A percentile compares a stretch with the other conserved stretches of the same genome.
Evolutionary conservation across 2,888 invertebrate species (phyloP).

Genomic region (Metallyticus violacea): DNA sequence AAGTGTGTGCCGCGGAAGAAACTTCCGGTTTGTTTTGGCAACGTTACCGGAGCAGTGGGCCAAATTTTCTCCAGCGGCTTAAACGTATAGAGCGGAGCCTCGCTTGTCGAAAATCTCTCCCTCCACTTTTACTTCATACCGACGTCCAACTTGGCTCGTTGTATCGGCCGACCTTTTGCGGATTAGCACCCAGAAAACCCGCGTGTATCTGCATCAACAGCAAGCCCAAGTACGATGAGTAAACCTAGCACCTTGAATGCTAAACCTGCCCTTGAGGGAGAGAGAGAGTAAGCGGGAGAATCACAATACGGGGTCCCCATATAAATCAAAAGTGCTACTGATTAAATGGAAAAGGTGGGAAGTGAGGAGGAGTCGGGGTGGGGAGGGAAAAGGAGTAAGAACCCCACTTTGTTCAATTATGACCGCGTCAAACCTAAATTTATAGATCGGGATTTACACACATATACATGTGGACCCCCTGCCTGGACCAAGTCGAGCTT

Average conservation of each 20-base stretch:
- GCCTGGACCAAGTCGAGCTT: background rate
- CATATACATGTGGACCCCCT: conserved; percentile 30
- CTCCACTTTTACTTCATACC: no score
- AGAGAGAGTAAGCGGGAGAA: background rate
- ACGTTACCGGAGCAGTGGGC: background rate
- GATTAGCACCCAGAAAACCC: background rate
- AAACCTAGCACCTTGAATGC: background rate
- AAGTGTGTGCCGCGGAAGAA: no score
- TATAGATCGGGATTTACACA: conserved; percentile 42
- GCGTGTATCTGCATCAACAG: background rate
- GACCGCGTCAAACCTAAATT: conserved; percentile 48
- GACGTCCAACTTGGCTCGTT: background rate
- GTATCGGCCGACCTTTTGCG: background rate
- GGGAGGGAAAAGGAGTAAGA: background rate
- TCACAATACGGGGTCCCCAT: conserved; percentile 23
- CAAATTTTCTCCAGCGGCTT: background rate
- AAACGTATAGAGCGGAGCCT: background rate
- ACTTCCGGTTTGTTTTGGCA: background rate
- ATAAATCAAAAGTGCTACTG: conserved; percentile 31
- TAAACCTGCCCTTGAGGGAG: background rate
- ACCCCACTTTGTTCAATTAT: conserved; percentile 41
- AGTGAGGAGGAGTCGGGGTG: background rate
- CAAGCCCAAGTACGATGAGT: background rate
- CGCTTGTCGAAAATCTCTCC: background rate
- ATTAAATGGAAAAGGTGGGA: conserved; percentile 21